Evolutionary conservation across 2,113 vertebrate genomes (phyloP), one percentile per base, ranked within the genome.

Genomic region (Caracal caracal): DNA sequence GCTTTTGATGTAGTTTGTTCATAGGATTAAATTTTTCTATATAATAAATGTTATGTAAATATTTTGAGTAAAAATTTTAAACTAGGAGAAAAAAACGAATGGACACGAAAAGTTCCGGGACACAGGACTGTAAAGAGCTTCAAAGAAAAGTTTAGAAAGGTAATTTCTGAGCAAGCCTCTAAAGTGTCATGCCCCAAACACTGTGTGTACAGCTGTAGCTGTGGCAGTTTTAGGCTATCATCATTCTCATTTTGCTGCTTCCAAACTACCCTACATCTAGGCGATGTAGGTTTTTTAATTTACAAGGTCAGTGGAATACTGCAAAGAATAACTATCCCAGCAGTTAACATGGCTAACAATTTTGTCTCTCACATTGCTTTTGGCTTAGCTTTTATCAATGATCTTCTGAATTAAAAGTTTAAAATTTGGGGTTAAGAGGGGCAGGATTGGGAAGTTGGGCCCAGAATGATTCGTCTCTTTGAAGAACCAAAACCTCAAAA

Each of bases 301-400:
- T 33, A 84, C n/a, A 19, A 73, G 79, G 28, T 61, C 70, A 88
- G 43, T 16, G 63, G 56, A 85, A 61, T 49, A 35, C 61, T 65
- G 15, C 51, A 66, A 75, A 93, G 63, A 80, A 47, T 70, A 51
- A 73, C 26, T 82, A 13, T 33, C 61, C 26, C 15, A 33, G 30
- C 35, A 56, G 49, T 68, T 73, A 68, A 43, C 33, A 17, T 49
- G 68, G 37, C 49, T 96, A 28, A 49, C 37, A 16, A 92, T 89
- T 96, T 96, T 96, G 83, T 93, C 83, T 82, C 66, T 97, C 66
- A 68, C 30, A 47, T 92, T 95, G 40, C 93, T 49, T 96, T 96
- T 83, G 37, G 37, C 24, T 94, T 89, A 47, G 30, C 53, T 96
- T 97, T 96, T 59, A 75, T 76, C 73, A 66, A 94, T n/a, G 37